Conservation (phyloP, 2,888 invertebrate genomes). For the Yponomeuta evonymella region DNA sequence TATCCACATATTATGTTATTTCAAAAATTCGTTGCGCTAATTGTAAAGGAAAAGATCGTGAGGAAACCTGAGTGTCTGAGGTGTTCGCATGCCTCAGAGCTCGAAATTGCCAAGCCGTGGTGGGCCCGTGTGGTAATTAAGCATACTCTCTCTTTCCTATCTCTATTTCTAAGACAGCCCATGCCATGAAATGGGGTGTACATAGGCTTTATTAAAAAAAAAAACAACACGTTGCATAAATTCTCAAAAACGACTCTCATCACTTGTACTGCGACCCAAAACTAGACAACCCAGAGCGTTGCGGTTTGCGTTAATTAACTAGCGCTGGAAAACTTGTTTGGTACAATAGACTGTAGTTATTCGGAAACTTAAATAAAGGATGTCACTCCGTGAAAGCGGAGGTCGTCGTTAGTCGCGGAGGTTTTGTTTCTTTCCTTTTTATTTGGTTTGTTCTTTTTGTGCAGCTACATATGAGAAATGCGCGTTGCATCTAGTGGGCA, state of each 20-base stretch:
- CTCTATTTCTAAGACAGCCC: no score
- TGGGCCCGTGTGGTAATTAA: no score
- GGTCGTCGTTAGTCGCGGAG: not conserved
- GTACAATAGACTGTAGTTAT: conserved; percentile 50
- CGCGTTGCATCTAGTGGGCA: not conserved
- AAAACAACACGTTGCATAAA: no score
- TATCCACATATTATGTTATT: no score
- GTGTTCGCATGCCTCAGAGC: no score
- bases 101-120: no score
- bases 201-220: no score
- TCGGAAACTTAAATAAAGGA: conserved; percentile 47
- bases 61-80: no score
- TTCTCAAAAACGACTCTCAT: not conserved
- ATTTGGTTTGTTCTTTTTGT: not conserved
- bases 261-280: conserved; percentile 21
- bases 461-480: not conserved
- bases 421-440: not conserved
- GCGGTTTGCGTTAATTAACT: conserved; percentile 65
- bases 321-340: conserved; percentile 55
- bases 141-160: no score
- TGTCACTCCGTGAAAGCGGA: conserved; percentile 1
- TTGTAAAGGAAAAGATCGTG: no score
- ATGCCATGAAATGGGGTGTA: no score
- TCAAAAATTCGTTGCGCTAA: no score
- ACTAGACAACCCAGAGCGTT: conserved; percentile 49